phyloP scores from a whole-genome alignment of 1,140 invertebrate genomes.

The Hycleus phaleratus region DNA sequence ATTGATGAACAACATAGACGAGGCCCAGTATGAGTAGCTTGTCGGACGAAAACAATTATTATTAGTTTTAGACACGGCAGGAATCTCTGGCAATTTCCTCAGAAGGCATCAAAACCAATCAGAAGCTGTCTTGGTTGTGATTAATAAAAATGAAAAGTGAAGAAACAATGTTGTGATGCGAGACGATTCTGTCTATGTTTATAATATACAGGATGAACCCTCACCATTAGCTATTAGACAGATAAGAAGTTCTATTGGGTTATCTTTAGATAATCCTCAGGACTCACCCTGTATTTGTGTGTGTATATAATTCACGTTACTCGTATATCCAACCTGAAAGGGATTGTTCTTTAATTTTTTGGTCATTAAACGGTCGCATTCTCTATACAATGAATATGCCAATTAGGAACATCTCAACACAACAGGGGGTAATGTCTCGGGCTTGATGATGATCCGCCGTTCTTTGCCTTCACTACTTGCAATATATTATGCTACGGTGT shows the following conservation, averaged over 20 bases:
- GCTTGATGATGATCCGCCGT: conserved; percentile 13
- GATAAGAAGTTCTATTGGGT: too few species aligned
- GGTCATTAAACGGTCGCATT: conserved; percentile 26
- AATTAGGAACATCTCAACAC: conserved; percentile 27
- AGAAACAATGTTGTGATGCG: not conserved
- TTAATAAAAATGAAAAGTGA: conserved; percentile 30
- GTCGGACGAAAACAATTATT: conserved; percentile 26
- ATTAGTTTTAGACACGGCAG: conserved; percentile 32
- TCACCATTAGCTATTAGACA: too few species aligned
- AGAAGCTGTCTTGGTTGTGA: conserved; percentile 32
- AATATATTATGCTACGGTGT: conserved; percentile 21
- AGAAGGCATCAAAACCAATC: conserved; percentile 32
- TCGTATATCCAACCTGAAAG: not conserved
- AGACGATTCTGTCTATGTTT: not conserved
- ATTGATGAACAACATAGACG: conserved; percentile 31
- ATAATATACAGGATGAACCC: not conserved
- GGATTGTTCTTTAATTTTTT: conserved; percentile 29
- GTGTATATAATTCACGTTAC: not conserved
- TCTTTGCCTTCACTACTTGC: conserved; percentile 9
- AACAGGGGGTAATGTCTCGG: conserved; percentile 15
- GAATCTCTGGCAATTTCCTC: conserved; percentile 24
- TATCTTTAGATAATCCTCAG: too few species aligned
- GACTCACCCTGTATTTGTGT: not conserved
- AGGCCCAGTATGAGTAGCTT: conserved; percentile 33
- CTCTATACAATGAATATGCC: conserved; percentile 25